These are phyloP conservation scores for Heliothis peltigera DNA, from an alignment of 2,888 invertebrate species.

Conservation along the genomic window DNA sequence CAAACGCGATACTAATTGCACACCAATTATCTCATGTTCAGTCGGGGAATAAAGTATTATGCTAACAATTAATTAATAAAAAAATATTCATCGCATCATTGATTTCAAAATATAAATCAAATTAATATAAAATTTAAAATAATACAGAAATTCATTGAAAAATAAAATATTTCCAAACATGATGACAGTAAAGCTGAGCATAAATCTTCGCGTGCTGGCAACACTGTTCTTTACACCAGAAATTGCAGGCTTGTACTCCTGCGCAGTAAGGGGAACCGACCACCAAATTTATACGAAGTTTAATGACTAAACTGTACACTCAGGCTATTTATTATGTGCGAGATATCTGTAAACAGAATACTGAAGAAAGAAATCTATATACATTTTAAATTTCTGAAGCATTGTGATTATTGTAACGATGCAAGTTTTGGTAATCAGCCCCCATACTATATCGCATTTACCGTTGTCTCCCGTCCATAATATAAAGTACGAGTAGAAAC, in stretches of 20 bases:
- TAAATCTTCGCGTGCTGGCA: slow-evolving; percentile 3
- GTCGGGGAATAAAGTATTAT: slow-evolving; percentile 6
- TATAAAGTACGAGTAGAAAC: slow-evolving; percentile 13
- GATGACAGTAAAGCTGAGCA: slow-evolving; percentile 25
- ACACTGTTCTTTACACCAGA: not conserved
- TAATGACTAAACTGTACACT: not conserved
- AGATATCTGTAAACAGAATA: not conserved
- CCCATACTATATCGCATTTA: not conserved
- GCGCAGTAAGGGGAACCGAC: not conserved
- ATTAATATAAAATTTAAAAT: slow-evolving; percentile 9
- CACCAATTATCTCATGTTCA: not conserved
- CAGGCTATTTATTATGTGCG: not conserved
- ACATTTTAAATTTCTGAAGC: not conserved
- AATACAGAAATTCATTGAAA: slow-evolving; percentile 21
- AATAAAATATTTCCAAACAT: slow-evolving; percentile 18
- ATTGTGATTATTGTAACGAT: not conserved
- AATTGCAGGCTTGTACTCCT: not conserved
- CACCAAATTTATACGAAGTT: not conserved
- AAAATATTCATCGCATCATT: slow-evolving; percentile 14
- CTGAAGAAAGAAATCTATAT: not conserved
- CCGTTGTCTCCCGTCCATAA: not conserved
- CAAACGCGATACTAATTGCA: not conserved
- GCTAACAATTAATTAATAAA: slow-evolving; percentile 7
- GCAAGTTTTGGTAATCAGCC: not conserved
- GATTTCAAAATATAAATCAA: not conserved